Evolutionary conservation across 2,797 vertebrate genomes (phyloP), one percentile per base, ranked within the genome.

Genomic region (Epinephelus awoara): DNA sequence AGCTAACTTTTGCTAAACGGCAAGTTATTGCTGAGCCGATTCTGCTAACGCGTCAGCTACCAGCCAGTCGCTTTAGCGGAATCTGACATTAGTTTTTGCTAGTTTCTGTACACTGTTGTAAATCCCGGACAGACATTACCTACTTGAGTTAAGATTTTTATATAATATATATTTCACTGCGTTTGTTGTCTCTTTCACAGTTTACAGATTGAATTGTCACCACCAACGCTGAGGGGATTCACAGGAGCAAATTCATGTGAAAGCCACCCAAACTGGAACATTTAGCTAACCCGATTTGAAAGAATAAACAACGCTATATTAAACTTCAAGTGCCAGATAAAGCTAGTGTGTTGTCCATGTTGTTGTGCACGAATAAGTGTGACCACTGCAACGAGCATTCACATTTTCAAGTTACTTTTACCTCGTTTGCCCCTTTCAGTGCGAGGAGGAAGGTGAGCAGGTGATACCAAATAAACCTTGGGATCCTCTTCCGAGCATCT

Each of bases 1-100:
- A 56, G 92, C 93, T 91, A 92, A 94, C 87, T 93, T 91, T 89
- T 79, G 87, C 88, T 86, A 79, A 87, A 84, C 73, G 58, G 15
- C 75, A 88, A 91, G 77, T 88, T 88, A 58, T 34, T 51, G 77
- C 52, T 75, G 61, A 83, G 52, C 66, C 38, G 55, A 50, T 50
- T 77, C 51, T 54, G 78, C 82, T 67, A 81, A 75, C 72, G 66
- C 76, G 40, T 77, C 68, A 68, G 46, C 59, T 47, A 25, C 15
- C 51, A 52, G 51, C 25, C 52, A 69, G 51, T 46, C 52, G 34
- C 25, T 21, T 75, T 13, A 25, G 29, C 4, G 0, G 9, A 29
- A 3, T 27, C n/a, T 52, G 49, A 10, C 11, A 47, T 10, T 12
- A 52, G 6, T 66, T 47, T 34, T 19, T 50, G 2, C 1, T 25